These are phyloP conservation scores for Cybosia mesomella DNA, from an alignment of 2,888 invertebrate species.

Conservation along the genomic window DNA sequence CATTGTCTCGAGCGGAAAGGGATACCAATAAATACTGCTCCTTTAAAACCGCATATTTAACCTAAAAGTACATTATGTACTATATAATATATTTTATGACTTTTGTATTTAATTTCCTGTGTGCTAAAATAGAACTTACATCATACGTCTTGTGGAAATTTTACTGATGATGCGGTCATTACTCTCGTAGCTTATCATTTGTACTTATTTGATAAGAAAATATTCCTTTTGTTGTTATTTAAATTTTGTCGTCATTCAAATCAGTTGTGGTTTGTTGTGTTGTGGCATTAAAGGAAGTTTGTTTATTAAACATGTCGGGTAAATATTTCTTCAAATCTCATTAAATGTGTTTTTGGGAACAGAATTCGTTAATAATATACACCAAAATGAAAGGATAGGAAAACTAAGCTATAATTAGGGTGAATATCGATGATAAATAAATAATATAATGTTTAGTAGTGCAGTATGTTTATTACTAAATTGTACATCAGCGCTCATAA, in stretches of 20 bases:
- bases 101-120: neutral
- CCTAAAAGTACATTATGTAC: too few species aligned
- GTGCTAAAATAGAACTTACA: constrained; percentile 3
- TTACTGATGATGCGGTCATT: constrained; percentile 4
- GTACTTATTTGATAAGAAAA: constrained; percentile 1
- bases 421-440: too few species aligned
- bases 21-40: too few species aligned
- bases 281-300: neutral
- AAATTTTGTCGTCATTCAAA: constrained; percentile 6
- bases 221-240: neutral
- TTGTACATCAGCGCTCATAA: too few species aligned
- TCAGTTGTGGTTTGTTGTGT: constrained; percentile 6
- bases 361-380: neutral
- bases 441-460: too few species aligned
- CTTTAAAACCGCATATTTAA: too few species aligned
- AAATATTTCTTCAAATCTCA: neutral
- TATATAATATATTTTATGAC: neutral
- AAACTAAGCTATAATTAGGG: too few species aligned
- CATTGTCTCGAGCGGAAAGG: too few species aligned
- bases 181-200: constrained; percentile 1
- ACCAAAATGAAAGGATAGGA: neutral
- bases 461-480: too few species aligned
- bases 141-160: constrained; percentile 1
- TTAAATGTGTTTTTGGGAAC: neutral
- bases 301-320: constrained; percentile 7